phyloP scores from a whole-genome alignment of 2,797 vertebrate species.

The Sebastes cheni region DNA sequence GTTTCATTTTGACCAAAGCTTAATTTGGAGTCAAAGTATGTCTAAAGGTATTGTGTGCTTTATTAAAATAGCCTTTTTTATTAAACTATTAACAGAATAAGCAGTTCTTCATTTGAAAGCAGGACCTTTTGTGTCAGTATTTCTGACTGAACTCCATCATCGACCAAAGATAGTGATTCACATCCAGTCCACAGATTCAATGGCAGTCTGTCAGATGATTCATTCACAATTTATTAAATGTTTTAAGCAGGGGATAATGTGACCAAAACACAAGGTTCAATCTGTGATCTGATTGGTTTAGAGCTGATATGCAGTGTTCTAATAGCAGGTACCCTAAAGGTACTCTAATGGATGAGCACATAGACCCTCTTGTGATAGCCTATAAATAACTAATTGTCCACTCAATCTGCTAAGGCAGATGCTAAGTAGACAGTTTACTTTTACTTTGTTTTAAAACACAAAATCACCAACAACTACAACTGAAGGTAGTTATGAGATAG shows the following conservation, averaged over 20 bases:
- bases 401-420: neutral
- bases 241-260: neutral
- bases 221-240: neutral
- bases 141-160: neutral
- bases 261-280: neutral
- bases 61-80: neutral
- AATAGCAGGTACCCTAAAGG: neutral
- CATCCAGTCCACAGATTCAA: conserved; percentile 2
- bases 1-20: conserved; percentile 19
- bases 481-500: neutral
- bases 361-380: neutral
- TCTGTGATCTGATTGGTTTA: neutral
- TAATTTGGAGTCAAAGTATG: rapidly evolving
- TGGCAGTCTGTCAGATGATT: neutral
- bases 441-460: neutral
- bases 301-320: neutral
- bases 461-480: neutral
- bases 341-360: neutral
- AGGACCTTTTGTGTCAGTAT: neutral
- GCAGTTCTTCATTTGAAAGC: neutral
- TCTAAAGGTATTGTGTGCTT: neutral
- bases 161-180: neutral
- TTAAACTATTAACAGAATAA: neutral
- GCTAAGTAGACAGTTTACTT: neutral
- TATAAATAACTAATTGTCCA: neutral